Base-by-base conservation (phyloP, 2,888 invertebrate species). In the Melinaea marsaeus region DNA sequence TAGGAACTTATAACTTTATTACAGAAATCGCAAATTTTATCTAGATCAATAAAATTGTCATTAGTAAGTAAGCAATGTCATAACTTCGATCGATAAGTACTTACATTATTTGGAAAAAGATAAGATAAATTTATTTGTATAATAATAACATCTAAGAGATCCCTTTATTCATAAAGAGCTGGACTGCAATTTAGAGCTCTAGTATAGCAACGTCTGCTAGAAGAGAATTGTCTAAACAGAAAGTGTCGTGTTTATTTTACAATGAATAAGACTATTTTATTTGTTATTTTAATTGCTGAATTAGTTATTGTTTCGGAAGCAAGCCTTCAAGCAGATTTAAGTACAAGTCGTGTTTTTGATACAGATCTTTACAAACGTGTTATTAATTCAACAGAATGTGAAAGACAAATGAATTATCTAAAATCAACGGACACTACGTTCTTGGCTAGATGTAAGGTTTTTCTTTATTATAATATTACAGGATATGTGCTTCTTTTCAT, bases 361-460 rank as follows among this genome's bases (percentile, higher is more conserved):
- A 67, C 69, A 46, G 77, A 79, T 62, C 74, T 86, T 42, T 87
- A 79, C 69, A 74, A 82, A 66, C 71, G 76, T 60, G 85, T 83
- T 11, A 67, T 89, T 47, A 78, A 88, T 73, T 60, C 75, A 6
- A 77, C 80, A 59, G 60, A 80, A 56, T 89, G 88, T 74, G 66
- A 72, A n/a, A 67, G 73, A 34, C 86, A 89, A 69, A 68, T 88
- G n/a, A 59, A 56, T 3, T 79, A 77, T 63, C 73, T 88, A 42
- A 54, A 69, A 3, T 65, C 68, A 4, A 76, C 81, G 63, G 71
- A 78, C 62, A 69, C 72, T 0, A 2, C 67, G 2, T 68, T 86
- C 13, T 67, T 78, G 22, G 61, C 74, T 34, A 69, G 69, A 71
- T 86, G 88, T 88, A 73, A 88, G 88, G 86, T 71, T 34, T 42